Base-by-base conservation (phyloP, 2,113 vertebrate species). In the Pleuronectes platessa region DNA sequence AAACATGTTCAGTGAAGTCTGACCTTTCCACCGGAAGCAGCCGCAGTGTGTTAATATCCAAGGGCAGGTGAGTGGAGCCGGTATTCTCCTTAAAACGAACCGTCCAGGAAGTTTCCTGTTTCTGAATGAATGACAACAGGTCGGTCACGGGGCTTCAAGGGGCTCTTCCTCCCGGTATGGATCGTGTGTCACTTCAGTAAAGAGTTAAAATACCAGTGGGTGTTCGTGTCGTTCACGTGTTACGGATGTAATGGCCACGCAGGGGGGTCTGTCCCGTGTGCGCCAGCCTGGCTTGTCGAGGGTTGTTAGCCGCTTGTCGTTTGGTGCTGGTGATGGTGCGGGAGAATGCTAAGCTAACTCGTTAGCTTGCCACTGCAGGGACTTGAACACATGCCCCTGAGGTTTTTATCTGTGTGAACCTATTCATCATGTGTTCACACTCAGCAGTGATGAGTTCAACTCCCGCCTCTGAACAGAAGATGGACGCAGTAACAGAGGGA, bases 61-160 rank as follows among this genome's bases (percentile, higher is more conserved):
- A 54, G n/a, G 68, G 45, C 63, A 81, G 90, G 91, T 93, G 84
- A 88, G 85, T 1, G 2, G 8, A 67, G 37, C 5, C 21, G 62
- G 23, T 77, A 0, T 58, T 67, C 62, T 1, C 37, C 14, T 10
- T 15, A 51, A 51, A 18, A 51, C 1, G 47, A 71, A 78, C 4
- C 56, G 17, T 61, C 53, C 40, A 37, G 61, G 21, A 82, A 89
- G 70, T 87, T 88, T 45, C 65, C 21, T 42, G 18, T 78, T 66
- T 76, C 4, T 13, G 23, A 58, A 23, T 56, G 40, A 86, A 6
- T 78, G 78, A 63, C 74, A 75, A 68, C 67, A 18, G 13, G 79
- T 10, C 7, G 55, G 4, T 26, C 40, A 62, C 61, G 21, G 7
- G 63, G 65, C 26, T 27, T 27, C 26, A 27, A 27, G 31, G 6